Evolutionary conservation across 2,888 invertebrate genomes (phyloP).

Genomic region (Sesamia inferens): DNA sequence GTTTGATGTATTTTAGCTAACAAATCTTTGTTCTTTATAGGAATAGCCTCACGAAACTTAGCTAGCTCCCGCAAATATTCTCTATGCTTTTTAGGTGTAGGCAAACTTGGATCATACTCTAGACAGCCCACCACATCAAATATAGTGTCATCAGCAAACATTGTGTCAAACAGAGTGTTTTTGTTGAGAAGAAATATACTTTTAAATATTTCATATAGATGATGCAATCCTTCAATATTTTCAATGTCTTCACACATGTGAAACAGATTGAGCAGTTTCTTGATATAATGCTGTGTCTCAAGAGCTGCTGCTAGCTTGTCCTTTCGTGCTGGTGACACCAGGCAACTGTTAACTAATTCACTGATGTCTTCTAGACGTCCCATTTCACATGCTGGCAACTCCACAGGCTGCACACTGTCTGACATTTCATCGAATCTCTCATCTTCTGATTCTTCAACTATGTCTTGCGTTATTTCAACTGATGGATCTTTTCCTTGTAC

Average conservation of each 20-base stretch:
- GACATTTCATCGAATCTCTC: conserved; percentile 99
- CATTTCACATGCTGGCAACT: conserved; percentile 98
- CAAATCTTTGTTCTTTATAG: conserved; percentile 98
- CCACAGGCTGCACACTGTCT: conserved; percentile 97
- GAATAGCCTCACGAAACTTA: conserved; percentile 97
- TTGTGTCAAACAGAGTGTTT: conserved; percentile 98
- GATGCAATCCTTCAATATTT: conserved; percentile 97
- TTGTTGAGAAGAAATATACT: conserved; percentile 99
- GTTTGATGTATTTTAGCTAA: conserved; percentile 99
- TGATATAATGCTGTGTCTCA: conserved; percentile 98
- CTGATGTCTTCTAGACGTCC: conserved; percentile 98
- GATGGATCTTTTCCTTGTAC: conserved; percentile 99
- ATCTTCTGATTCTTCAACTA: conserved; percentile 98
- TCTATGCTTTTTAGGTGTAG: conserved; percentile 97
- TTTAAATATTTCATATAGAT: conserved; percentile 99
- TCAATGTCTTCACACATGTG: conserved; percentile 99
- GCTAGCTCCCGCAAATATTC: conserved; percentile 98
- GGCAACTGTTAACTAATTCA: conserved; percentile 96
- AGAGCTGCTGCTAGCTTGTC: conserved; percentile 98
- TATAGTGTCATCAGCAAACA: conserved; percentile 99
- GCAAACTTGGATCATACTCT: conserved; percentile 98
- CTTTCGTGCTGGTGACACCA: conserved; percentile 96
- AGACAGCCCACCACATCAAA: conserved; percentile 99
- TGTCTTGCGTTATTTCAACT: conserved; percentile 99
- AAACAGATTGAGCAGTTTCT: conserved; percentile 98